Conservation (phyloP, 1,140 invertebrate species). For the Coptotermes formosanus region DNA sequence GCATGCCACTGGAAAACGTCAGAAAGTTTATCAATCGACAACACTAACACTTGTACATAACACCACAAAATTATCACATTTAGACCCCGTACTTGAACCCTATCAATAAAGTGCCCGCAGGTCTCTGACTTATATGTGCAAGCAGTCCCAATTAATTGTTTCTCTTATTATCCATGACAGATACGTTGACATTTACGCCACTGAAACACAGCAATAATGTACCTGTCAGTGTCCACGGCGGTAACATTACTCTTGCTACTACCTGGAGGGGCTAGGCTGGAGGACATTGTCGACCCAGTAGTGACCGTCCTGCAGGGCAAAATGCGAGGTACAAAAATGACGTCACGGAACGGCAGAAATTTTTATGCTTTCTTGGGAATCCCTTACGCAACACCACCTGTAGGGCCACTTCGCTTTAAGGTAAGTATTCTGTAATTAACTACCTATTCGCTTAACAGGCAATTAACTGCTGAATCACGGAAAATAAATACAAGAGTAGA, state of each 20-base stretch:
- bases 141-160: no score
- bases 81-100: no score
- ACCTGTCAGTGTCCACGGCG: not conserved
- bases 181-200: not conserved
- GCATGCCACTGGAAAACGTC: no score
- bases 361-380: conserved; percentile 49
- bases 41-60: no score
- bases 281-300: not conserved
- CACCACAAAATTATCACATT: no score
- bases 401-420: conserved; percentile 40
- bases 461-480: no score
- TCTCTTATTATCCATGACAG: no score
- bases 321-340: not conserved
- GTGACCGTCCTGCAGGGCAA: not conserved
- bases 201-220: not conserved
- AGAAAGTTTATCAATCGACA: no score
- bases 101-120: no score
- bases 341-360: not conserved
- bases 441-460: no score
- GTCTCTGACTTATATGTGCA: no score
- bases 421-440: not conserved
- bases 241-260: not conserved
- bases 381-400: conserved; percentile 48
- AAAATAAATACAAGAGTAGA: no score
- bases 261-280: not conserved